A percentile compares a stretch with the other conserved stretches of the same genome.
Conservation (phyloP, 2,797 vertebrate species). For the Anolis apletophallus region DNA sequence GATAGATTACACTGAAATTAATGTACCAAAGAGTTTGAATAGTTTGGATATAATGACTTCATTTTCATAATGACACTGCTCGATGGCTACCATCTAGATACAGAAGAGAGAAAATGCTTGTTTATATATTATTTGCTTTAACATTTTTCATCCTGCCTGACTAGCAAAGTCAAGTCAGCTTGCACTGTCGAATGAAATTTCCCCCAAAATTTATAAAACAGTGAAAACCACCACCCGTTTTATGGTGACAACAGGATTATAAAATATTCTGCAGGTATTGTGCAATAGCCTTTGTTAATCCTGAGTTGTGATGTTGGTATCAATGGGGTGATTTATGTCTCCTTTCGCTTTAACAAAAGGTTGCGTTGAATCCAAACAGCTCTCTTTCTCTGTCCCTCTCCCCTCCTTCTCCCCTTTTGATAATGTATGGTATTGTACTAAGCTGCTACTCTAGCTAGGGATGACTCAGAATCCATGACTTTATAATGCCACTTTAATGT, state of each 20-base stretch:
- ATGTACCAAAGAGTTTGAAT: constrained; percentile 9
- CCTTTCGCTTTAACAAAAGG: not conserved
- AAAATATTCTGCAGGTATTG: not conserved
- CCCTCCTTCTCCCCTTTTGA: not conserved
- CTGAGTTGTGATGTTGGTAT: not conserved
- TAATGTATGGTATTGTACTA: constrained; percentile 19
- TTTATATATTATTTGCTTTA: not conserved
- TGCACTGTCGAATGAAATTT: not conserved
- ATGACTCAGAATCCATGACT: constrained; percentile 42
- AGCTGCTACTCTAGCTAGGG: not conserved
- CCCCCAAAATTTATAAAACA: not conserved
- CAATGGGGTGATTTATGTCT: rapidly evolving
- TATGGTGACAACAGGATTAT: not conserved
- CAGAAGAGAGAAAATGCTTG: not conserved
- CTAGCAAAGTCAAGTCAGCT: not conserved
- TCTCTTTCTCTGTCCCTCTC: not conserved
- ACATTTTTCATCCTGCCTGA: not conserved
- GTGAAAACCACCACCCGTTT: not conserved
- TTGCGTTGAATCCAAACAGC: constrained; percentile 36
- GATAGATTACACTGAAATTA: not conserved
- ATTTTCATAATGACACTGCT: not conserved
- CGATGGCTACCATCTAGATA: not conserved
- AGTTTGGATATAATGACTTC: not conserved
- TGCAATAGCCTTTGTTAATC: not conserved
- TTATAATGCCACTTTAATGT: constrained; percentile 27